Evolutionary conservation across 2,797 vertebrate genomes (phyloP), one percentile per base, ranked within the genome.

Genomic region (Thunnus albacares): DNA sequence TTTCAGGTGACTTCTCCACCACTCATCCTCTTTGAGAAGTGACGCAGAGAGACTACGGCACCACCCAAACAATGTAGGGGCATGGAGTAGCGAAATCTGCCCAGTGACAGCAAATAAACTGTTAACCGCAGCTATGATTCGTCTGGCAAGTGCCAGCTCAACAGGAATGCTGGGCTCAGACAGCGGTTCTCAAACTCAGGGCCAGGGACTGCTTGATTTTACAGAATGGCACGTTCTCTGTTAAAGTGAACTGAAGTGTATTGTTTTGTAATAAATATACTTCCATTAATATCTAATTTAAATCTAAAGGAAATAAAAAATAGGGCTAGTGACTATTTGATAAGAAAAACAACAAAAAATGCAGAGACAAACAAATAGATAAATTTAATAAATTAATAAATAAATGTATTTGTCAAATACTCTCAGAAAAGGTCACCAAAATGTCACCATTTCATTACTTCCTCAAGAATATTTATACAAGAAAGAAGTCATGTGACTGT

Each of bases 51-150:
- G 63, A 83, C 76, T 76, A 64, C 55, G 33, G 79, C 75, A 62
- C 78, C 87, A 87, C 69, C 77, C 89, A 82, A 87, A 89, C 76
- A 90, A 86, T 84, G 79, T 65, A 81, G 77, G 87, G 81, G 84
- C 86, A 89, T 13, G 69, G 82, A 84, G 75, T 55, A 86, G 83
- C 14, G 1, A 87, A 90, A 90, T 92, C 90, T 92, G 89, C 91
- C 88, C 87, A 77, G 91, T 80, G 84, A 91, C 88, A 91, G 83
- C 86, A 88, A 87, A 90, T 80, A 86, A 86, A 89, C 82, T 60
- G 80, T 82, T 84, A 75, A 73, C 75, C 52, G 17, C 79, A 75
- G 84, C 69, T 60, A 80, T 68, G 83, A 82, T 82, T 75, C 33
- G 43, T 69, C 66, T 87, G 81, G 76, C 74, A 80, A 84, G 82